These are phyloP conservation scores for Prionace glauca DNA, from an alignment of 2,797 vertebrate species.

Conservation along the genomic window DNA sequence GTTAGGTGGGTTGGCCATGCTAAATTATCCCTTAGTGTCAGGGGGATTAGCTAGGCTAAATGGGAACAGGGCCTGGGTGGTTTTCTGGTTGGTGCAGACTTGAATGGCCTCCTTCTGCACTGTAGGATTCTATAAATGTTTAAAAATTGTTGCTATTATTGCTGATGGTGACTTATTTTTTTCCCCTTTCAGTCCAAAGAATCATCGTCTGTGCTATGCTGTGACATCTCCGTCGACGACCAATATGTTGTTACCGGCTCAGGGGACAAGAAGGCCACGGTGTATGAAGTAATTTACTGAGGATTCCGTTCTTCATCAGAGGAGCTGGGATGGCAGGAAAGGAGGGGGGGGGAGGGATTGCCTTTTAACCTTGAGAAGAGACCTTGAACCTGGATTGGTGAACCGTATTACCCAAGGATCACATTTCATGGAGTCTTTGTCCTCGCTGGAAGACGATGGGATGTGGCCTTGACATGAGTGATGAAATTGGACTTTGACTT, in stretches of 20 bases:
- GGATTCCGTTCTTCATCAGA: not conserved
- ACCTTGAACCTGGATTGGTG: not conserved
- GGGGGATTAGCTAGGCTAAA: too few relatives aligned
- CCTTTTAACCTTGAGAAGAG: not conserved
- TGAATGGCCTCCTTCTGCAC: too few relatives aligned
- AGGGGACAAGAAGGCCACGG: constrained; percentile 80
- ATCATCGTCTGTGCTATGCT: constrained; percentile 70
- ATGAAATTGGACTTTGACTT: constrained; percentile 11
- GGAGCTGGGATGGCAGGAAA: too few relatives aligned
- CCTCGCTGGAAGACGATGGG: not conserved
- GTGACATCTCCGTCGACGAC: constrained; percentile 72
- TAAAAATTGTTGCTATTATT: not conserved
- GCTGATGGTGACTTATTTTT: constrained; percentile 17
- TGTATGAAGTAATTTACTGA: constrained; percentile 85
- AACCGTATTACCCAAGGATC: not conserved
- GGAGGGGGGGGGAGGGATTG: not conserved
- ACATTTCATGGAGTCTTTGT: too few relatives aligned
- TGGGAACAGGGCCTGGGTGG: too few relatives aligned
- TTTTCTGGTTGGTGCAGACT: too few relatives aligned
- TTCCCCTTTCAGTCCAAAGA: constrained; percentile 64
- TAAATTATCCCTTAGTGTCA: too few relatives aligned
- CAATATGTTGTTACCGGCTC: constrained; percentile 76
- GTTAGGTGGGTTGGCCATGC: too few relatives aligned
- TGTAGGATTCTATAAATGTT: too few relatives aligned
- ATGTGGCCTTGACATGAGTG: constrained; percentile 6